Base-by-base conservation (phyloP, 2,888 invertebrate species). In the Protodeltote pygarga region DNA sequence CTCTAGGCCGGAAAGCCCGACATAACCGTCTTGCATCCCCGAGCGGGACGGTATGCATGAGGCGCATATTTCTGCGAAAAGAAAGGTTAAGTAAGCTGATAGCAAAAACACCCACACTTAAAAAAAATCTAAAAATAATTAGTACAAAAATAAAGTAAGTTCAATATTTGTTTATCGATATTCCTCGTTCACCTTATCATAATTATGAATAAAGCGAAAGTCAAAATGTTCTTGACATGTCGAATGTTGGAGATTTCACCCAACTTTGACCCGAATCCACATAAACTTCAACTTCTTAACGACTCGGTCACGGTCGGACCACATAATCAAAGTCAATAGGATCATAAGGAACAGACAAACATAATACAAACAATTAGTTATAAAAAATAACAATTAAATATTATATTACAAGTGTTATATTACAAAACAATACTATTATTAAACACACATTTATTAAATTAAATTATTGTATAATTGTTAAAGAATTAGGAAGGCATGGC, bases 401-500 rank as follows among this genome's bases (percentile, higher is more conserved):
- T 40, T 24, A 32, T 57, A 51, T 46, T 41, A 51, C 44, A 21
- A 5, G 41, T 41, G 17, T 46, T 28, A 29, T 24, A 35, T 29
- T 25, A 28, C 35, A 44, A 39, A 37, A 50, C 45, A 38, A 44
- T 49, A 46, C 54, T 17, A 51, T 19, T 40, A 48, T 44, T 23
- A 47, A 28, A 53, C 19, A 53, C 20, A 53, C 38, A 48, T 53
- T 49, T 49, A 47, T 52, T 41, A 39, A 40, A 53, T 55, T 50
- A 51, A 62, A 45, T 55, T 54, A 53, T 65, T 47, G 29, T 41
- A 35, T 48, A 62, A 57, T 59, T 65, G 37, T 57, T 46, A 20
- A 60, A 57, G 51, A 65, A 69, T 69, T 68, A 65, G 69, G 67
- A 62, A 65, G 66, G 37, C 47, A 29, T 52, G 47, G 45, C 48